phyloP scores from a whole-genome alignment of 1,140 invertebrate species.

The Akabosia matsudoensis region DNA sequence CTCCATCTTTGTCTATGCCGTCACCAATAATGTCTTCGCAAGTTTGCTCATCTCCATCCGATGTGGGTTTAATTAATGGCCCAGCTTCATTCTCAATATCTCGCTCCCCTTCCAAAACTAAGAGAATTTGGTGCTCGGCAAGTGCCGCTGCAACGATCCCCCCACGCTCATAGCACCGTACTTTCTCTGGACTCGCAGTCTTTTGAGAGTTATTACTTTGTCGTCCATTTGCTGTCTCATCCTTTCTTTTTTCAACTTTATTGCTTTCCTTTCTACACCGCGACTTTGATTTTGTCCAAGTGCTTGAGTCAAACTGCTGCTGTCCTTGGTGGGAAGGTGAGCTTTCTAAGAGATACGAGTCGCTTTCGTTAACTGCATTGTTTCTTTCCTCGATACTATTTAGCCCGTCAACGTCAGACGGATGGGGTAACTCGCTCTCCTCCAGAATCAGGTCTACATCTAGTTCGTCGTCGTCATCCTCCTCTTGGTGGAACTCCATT shows the following conservation, averaged over 20 bases:
- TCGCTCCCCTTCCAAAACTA: conserved; percentile 11
- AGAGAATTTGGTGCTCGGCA: neutral
- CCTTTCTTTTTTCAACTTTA: neutral
- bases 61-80: conserved; percentile 9
- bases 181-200: neutral
- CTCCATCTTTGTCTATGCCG: neutral
- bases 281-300: conserved; percentile 44
- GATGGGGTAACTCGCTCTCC: neutral
- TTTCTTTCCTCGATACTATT: neutral
- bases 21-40: neutral
- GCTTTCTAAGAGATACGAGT: neutral
- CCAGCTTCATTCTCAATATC: conserved; percentile 8
- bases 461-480: conserved; percentile 8
- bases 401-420: neutral
- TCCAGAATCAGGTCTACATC: conserved; percentile 16
- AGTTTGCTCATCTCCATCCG: conserved; percentile 1
- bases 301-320: conserved; percentile 43
- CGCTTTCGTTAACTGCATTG: neutral
- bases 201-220: neutral
- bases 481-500: neutral
- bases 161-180: neutral
- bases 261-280: conserved; percentile 28
- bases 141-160: neutral
- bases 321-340: neutral
- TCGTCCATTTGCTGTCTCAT: conserved; percentile 6